phyloP scores from a whole-genome alignment of 1,140 invertebrate species.

The Camponotus pennsylvanicus region DNA sequence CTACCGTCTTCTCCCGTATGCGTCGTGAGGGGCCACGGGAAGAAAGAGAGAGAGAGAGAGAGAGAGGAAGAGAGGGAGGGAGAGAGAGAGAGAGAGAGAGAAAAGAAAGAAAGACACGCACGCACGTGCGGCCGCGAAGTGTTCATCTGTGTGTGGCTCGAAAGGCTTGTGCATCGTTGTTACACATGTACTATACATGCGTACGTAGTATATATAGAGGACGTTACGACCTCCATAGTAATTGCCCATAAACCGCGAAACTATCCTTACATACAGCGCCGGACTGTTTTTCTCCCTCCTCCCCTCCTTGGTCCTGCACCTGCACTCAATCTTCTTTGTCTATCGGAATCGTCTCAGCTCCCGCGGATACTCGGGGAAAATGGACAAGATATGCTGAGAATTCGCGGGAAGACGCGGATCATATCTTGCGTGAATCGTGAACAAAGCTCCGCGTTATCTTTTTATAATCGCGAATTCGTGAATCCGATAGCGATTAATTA shows the following conservation, averaged over 20 bases:
- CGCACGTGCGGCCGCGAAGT: conserved; percentile 28
- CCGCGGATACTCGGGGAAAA: conserved; percentile 70
- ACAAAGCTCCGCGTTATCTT: conserved; percentile 67
- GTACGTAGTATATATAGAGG: conserved; percentile 66
- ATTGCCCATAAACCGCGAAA: conserved; percentile 85
- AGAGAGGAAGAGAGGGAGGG: neutral
- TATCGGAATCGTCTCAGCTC: conserved; percentile 78
- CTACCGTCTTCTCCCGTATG: conserved; percentile 33
- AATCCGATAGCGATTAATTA: conserved; percentile 33
- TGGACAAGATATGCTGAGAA: conserved; percentile 8
- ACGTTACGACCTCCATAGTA: conserved; percentile 82
- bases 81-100: conserved; percentile 1
- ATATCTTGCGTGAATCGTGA: conserved; percentile 24
- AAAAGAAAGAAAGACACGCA: conserved; percentile 22
- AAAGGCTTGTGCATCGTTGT: conserved; percentile 22
- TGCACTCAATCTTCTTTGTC: conserved; percentile 83
- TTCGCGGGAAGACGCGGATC: conserved; percentile 19
- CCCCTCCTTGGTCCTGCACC: conserved; percentile 72
- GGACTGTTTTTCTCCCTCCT: conserved; percentile 29
- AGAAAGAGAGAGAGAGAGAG: conserved; percentile 6
- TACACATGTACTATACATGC: conserved; percentile 55
- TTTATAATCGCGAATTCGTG: conserved; percentile 37
- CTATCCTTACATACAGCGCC: conserved; percentile 79
- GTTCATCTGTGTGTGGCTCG: neutral
- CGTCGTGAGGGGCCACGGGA: neutral